Conservation (phyloP, 1,140 invertebrate species). For the Pogonomyrmex californicus region DNA sequence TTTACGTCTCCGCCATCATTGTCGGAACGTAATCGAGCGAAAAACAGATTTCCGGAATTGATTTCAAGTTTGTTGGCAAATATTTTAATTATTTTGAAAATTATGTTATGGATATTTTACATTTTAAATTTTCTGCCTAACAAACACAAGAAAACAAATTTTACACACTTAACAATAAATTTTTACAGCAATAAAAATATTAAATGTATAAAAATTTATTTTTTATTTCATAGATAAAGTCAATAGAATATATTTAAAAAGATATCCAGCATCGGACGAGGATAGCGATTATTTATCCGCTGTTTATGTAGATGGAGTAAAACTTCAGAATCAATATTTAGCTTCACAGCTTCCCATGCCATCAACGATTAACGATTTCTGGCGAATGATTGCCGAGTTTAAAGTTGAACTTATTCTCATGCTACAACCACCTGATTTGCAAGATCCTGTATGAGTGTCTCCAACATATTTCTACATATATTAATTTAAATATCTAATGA, state of each 20-base stretch:
- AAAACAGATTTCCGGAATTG: slow-evolving; percentile 78
- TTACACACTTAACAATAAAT: neutral
- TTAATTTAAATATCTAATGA: neutral
- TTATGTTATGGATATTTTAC: neutral
- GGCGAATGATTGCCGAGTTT: slow-evolving; percentile 94
- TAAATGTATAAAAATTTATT: neutral
- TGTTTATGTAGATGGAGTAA: slow-evolving; percentile 73
- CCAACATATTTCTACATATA: neutral
- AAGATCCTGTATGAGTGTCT: slow-evolving; percentile 72
- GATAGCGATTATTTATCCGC: slow-evolving; percentile 80
- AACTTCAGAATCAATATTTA: slow-evolving; percentile 92
- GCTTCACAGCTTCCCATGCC: slow-evolving; percentile 96
- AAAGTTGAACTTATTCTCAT: slow-evolving; percentile 89
- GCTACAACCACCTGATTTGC: slow-evolving; percentile 81
- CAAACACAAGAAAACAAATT: neutral
- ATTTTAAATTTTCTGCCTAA: neutral
- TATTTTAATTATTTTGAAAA: neutral
- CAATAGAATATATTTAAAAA: slow-evolving; percentile 73
- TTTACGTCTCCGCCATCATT: slow-evolving; percentile 33
- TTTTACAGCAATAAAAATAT: neutral
- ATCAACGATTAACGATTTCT: slow-evolving; percentile 96
- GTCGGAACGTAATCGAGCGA: slow-evolving; percentile 72
- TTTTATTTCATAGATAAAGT: slow-evolving; percentile 53
- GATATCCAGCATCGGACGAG: slow-evolving; percentile 74
- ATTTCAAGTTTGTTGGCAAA: slow-evolving; percentile 26